Base-by-base conservation (phyloP, 92 coral and sea anemone species). In the Epizoanthus rinbou region DNA sequence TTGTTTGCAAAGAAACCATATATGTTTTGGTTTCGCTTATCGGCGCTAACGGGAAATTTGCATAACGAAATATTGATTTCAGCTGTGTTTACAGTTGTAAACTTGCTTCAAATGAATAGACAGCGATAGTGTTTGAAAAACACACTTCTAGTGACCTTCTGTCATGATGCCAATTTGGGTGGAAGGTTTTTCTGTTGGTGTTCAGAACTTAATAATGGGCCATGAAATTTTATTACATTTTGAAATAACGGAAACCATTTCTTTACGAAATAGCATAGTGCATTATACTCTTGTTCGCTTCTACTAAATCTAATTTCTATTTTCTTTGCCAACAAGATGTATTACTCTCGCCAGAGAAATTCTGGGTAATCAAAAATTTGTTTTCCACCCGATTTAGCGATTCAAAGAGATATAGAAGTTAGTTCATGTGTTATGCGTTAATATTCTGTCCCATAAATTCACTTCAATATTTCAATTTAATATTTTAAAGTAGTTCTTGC, bases 11-110 rank as follows among this genome's bases (percentile, higher is more conserved):
- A 10, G 54, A 50, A 50, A 50, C 54, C 15, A 0, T 50, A 50
- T 50, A 9, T 50, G 3, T 50, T 50, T 9, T 50, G 13, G 18
- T 67, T 67, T 67, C 45, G 47, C 39, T 67, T 37, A 3, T 37
- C 7, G 10, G 15, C 47, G 10, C 8, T 0, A 16, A 19, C 11
- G n/a, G 17, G 39, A 41, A 67, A 67, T 67, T 67, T 67, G 73
- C 73, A 67, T 67, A 67, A 67, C 73, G 73, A 67, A 33, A 67
- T 17, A 64, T 19, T 16, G n/a, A 21, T 15, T 18, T 8, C 73
- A 67, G 73, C 73, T 67, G 73, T 67, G 39, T 67, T 33, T 18
- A 33, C 15, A 10, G 5, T 2, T 33, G 47, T 67, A 16, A 33
- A 28, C 3, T 28, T 67, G 47, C 39, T n/a, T 25, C 16, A n/a